Evolutionary conservation across 2,797 vertebrate genomes (phyloP).

Genomic region (Anisognathus igniventris): DNA sequence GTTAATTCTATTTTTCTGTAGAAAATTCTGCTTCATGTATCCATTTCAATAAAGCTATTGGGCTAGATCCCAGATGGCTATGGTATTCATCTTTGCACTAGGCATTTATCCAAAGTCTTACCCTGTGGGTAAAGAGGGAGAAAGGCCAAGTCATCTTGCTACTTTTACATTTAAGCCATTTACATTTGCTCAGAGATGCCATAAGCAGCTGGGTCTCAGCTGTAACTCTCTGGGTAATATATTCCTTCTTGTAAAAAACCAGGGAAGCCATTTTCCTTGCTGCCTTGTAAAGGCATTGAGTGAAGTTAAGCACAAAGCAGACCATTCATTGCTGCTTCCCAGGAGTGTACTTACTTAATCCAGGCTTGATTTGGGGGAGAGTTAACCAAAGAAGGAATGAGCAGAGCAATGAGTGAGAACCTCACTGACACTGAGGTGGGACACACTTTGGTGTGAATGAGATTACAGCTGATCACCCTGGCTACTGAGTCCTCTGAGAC

Average conservation of each 20-base stretch:
- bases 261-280: neutral
- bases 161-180: neutral
- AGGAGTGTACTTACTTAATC: neutral
- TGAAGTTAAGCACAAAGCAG: neutral
- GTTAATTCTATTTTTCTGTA: neutral
- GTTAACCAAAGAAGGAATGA: neutral
- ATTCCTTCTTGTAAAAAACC: neutral
- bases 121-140: neutral
- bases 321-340: neutral
- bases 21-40: neutral
- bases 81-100: neutral
- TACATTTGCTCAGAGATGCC: neutral
- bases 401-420: neutral
- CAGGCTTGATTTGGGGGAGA: neutral
- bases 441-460: neutral
- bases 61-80: neutral
- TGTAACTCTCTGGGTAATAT: neutral
- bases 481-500: neutral
- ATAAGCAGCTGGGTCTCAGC: neutral
- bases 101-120: neutral
- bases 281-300: neutral
- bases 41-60: neutral
- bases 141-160: neutral
- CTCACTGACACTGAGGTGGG: neutral
- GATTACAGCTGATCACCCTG: neutral